Conservation (phyloP, 2,113 vertebrate genomes). For the Apodemus sylvaticus region DNA sequence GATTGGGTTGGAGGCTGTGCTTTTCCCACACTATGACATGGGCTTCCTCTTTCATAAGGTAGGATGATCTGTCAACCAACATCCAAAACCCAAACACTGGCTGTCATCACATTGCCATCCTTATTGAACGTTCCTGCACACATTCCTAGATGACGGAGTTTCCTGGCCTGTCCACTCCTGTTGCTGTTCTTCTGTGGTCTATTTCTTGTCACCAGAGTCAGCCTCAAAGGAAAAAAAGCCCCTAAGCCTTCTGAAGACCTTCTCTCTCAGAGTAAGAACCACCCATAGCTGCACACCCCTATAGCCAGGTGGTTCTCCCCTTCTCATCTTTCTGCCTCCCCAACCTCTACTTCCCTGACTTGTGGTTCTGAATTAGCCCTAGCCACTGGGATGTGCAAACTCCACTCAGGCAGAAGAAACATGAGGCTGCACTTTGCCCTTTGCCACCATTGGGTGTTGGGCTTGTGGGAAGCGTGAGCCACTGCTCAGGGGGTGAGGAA, state of each 20-base stretch:
- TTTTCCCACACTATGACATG: no score
- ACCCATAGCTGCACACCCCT: accelerated
- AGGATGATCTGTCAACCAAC: not conserved
- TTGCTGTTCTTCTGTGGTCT: not conserved
- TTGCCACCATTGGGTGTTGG: no score
- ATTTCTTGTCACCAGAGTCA: not conserved
- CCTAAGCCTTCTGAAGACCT: not conserved
- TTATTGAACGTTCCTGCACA: not conserved
- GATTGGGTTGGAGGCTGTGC: not conserved
- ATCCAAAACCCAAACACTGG: not conserved
- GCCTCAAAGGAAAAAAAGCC: not conserved
- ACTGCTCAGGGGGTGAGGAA: no score
- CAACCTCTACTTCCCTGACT: not conserved
- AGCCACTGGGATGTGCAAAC: no score
- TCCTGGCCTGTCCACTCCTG: not conserved
- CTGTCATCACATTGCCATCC: not conserved
- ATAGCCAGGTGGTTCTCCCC: accelerated
- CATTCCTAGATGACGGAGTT: not conserved
- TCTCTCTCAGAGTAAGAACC: not conserved
- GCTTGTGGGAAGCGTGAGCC: no score
- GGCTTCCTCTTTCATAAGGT: not conserved
- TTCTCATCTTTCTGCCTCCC: not conserved
- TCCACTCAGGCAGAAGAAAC: no score
- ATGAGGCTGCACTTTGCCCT: no score
- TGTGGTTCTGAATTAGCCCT: no score